Percentiles rank a stretch among this genome's conserved stretches.
phyloP scores from a whole-genome alignment of 2,888 invertebrate genomes.

The Strigamia transsilvanica region DNA sequence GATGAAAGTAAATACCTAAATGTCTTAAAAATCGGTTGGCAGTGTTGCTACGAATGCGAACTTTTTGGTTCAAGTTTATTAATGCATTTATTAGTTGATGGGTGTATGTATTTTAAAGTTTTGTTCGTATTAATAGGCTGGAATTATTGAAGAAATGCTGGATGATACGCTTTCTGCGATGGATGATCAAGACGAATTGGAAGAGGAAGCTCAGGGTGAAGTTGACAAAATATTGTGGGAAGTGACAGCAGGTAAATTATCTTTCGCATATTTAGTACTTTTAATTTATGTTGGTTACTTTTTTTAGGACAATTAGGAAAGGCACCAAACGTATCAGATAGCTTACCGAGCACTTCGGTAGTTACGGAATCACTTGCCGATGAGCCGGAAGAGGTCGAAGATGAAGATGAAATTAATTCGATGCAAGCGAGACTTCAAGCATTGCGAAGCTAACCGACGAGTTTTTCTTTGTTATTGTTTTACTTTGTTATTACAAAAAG shows the following conservation, averaged over 20 bases:
- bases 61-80: too few species aligned
- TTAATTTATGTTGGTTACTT: conserved; percentile 15
- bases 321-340: conserved; percentile 76
- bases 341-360: conserved; percentile 65
- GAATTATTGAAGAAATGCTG: conserved; percentile 98
- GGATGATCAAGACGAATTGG: conserved; percentile 92
- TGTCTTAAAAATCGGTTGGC: not conserved
- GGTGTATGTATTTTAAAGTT: not conserved
- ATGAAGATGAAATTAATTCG: conserved; percentile 84
- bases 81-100: too few species aligned
- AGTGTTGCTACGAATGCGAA: too few species aligned
- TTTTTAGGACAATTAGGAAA: conserved; percentile 80
- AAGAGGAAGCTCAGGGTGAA: conserved; percentile 93
- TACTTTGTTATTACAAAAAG: not conserved
- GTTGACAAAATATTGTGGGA: conserved; percentile 92
- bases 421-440: conserved; percentile 91
- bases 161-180: conserved; percentile 94
- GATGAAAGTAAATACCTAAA: conserved; percentile 79
- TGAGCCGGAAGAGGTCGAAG: conserved; percentile 67
- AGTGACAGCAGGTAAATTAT: conserved; percentile 75
- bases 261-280: not conserved
- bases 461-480: not conserved
- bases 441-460: conserved; percentile 76
- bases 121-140: conserved; percentile 70
- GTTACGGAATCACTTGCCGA: conserved; percentile 69